Conservation (phyloP, 2,797 vertebrate genomes). For the Oophaga sylvatica region DNA sequence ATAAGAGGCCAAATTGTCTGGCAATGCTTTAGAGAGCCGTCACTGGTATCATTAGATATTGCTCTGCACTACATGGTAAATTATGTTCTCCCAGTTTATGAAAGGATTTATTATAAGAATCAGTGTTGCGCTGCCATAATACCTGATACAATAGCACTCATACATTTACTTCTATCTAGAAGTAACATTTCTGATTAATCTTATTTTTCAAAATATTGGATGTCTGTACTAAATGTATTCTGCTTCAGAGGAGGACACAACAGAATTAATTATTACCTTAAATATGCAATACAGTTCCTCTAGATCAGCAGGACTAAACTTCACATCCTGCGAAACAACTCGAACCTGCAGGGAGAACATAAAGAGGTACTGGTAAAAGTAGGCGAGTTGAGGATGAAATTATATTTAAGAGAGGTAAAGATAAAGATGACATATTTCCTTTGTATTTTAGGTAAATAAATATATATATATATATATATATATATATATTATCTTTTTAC, state of each 20-base stretch:
- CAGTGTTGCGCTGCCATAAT: no score
- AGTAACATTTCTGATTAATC: neutral
- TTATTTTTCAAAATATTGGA: neutral
- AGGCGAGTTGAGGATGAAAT: neutral
- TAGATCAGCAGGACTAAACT: constrained; percentile 82
- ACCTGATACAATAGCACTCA: neutral
- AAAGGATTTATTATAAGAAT: no score
- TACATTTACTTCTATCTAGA: neutral
- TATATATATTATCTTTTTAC: no score
- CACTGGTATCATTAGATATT: no score
- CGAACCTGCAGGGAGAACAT: constrained; percentile 79
- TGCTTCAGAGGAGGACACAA: no score
- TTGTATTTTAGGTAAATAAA: no score
- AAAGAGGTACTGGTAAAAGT: neutral
- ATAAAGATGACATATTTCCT: no score
- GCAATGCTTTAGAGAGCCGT: neutral
- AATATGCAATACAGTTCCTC: constrained; percentile 92
- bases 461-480: no score
- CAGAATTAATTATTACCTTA: constrained; percentile 78
- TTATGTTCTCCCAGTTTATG: no score
- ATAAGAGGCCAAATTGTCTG: neutral
- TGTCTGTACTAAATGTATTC: no score
- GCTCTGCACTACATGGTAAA: no score
- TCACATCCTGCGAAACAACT: constrained; percentile 92
- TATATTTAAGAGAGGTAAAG: no score